Percentiles rank a stretch among this genome's conserved stretches.
phyloP scores from a whole-genome alignment of 2,113 vertebrate species.

The Circaetus gallicus region DNA sequence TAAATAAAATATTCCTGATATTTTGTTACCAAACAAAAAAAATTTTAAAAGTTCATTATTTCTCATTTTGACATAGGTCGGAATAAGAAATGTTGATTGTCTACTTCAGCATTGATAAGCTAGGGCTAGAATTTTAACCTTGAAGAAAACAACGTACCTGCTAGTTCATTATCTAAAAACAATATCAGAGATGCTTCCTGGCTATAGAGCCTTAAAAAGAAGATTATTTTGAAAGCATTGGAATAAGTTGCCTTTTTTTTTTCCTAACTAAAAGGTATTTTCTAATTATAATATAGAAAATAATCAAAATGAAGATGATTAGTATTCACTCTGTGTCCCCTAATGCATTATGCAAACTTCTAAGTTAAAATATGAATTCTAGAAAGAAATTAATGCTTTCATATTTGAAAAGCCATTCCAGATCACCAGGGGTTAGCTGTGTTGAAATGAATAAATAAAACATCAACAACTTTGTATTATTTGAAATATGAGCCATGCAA shows the following conservation, averaged over 20 bases:
- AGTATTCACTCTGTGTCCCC: background rate
- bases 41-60: background rate
- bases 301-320: background rate
- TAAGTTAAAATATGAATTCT: background rate
- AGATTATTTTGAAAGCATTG: background rate
- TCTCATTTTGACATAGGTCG: background rate
- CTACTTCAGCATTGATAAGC: background rate
- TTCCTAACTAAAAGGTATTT: background rate
- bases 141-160: background rate
- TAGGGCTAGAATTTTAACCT: background rate
- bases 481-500: background rate
- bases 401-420: slow-evolving; percentile 1
- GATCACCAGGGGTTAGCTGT: background rate
- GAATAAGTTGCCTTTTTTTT: background rate
- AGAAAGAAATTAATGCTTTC: background rate
- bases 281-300: background rate
- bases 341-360: background rate
- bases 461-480: slow-evolving; percentile 4
- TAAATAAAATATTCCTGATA: background rate
- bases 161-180: background rate
- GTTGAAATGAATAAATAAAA: slow-evolving; percentile 27
- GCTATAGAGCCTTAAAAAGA: background rate
- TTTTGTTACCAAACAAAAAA: background rate
- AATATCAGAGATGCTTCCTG: background rate
- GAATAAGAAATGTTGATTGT: background rate